Conservation (phyloP, 2,113 vertebrate genomes). For the Ciconia stormi region DNA sequence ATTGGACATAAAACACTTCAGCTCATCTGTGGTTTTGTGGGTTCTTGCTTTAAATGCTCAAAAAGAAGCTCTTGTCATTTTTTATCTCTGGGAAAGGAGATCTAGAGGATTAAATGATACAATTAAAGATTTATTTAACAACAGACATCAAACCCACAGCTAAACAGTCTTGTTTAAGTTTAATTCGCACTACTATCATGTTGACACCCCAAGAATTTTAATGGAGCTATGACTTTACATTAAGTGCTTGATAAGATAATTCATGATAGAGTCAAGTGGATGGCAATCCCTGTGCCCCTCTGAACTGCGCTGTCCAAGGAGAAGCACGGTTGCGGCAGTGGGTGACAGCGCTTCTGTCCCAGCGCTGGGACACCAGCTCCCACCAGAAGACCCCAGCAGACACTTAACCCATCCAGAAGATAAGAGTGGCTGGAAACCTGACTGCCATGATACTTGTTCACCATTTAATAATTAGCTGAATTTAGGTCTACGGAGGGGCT, state of each 20-base stretch:
- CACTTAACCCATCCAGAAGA: neutral
- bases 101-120: neutral
- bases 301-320: neutral
- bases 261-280: neutral
- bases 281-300: neutral
- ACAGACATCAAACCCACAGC: neutral
- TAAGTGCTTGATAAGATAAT: neutral
- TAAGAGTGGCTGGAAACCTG: neutral
- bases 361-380: neutral
- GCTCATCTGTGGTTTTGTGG: neutral
- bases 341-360: neutral
- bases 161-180: neutral
- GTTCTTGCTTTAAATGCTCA: neutral
- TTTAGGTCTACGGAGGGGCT: neutral
- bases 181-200: neutral
- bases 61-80: neutral
- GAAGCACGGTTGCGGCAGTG: accelerated
- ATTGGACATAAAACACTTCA: neutral
- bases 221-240: neutral
- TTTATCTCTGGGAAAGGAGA: neutral
- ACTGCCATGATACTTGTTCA: neutral
- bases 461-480: neutral
- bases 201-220: neutral
- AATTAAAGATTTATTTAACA: neutral
- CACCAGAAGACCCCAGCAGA: neutral